Percentiles rank a stretch among this genome's conserved stretches.
Evolutionary conservation across 2,113 vertebrate species (phyloP).

Genomic region (Oriolus oriolus): DNA sequence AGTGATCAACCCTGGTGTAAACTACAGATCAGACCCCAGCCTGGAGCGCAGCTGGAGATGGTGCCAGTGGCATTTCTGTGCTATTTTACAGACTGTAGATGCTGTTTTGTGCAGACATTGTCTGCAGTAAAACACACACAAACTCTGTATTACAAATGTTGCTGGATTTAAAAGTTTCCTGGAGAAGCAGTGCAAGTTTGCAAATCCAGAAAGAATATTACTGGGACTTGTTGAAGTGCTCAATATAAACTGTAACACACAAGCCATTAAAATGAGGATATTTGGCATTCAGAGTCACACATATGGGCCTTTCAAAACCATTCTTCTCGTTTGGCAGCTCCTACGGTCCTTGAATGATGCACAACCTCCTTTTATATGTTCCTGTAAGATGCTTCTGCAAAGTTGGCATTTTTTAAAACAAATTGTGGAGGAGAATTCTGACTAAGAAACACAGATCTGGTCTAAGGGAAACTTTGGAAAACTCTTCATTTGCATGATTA

Average conservation of each 20-base stretch:
- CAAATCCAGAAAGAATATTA: neutral
- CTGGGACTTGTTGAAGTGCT: neutral
- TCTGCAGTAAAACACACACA: neutral
- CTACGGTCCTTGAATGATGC: conserved; percentile 10
- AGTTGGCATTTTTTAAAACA: neutral
- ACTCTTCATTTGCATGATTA: neutral
- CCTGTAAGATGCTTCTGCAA: conserved; percentile 34
- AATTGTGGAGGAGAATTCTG: neutral
- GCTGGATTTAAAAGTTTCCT: neutral
- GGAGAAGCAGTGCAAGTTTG: neutral
- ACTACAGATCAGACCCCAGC: neutral
- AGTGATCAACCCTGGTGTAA: neutral
- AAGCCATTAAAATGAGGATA: conserved; percentile 45
- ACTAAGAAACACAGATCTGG: neutral
- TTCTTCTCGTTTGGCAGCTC: conserved; percentile 28
- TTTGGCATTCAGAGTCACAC: conserved; percentile 29
- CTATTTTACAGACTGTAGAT: neutral
- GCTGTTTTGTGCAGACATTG: neutral
- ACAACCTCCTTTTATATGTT: neutral
- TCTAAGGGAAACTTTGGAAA: neutral
- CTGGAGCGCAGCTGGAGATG: fast-evolving
- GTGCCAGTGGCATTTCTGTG: neutral
- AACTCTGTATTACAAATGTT: neutral
- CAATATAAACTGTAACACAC: neutral
- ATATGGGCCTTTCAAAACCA: conserved; percentile 53